Evolutionary conservation across 2,113 vertebrate species (phyloP), one percentile per base, ranked within the genome.

Genomic region (Oxyruncus cristatus): DNA sequence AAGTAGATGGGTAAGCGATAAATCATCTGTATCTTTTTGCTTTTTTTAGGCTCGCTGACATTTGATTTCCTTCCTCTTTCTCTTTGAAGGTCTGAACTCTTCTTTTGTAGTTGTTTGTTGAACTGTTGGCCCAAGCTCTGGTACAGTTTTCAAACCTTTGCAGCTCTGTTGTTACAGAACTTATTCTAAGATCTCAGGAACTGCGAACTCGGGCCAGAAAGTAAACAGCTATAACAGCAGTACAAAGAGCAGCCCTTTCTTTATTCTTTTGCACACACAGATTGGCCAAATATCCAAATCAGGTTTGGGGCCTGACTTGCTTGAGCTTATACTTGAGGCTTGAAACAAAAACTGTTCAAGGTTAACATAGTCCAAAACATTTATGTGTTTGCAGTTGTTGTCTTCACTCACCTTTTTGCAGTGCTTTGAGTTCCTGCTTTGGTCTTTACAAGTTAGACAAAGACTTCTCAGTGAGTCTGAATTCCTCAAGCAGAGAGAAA

Each of bases 21-120:
- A 77, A 86, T 81, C n/a, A 35, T 94, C 71, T 93, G 35, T 30
- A 37, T 85, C 1, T n/a, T 4, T 19, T 52, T 3, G 23, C 30
- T 53, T 46, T 35, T 63, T 42, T 53, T 5, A 14, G 83, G 46
- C 33, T 63, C 35, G 75, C 72, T 93, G 63, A 90, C 85, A 75
- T 49, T 89, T 93, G 62, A 93, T 94, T 96, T 96, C 95, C 95
- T 96, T 97, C 95, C 95, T 95, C 90, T 91, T 95, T 92, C 85
- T 94, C 95, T 97, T 94, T 96, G 95, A 95, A 97, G 88, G 63
- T 86, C 72, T 89, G 72, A 92, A 53, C 49, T 84, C 61, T 71
- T 67, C 78, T 96, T 86, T 93, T 96, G 94, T 93, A 96, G 85
- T 84, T 97, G 82, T 95, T 96, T 93, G 83, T 95, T 95, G 95